These are phyloP conservation scores for Magallana angulata DNA, from an alignment of 1,140 invertebrate genomes.

Conservation along the genomic window DNA sequence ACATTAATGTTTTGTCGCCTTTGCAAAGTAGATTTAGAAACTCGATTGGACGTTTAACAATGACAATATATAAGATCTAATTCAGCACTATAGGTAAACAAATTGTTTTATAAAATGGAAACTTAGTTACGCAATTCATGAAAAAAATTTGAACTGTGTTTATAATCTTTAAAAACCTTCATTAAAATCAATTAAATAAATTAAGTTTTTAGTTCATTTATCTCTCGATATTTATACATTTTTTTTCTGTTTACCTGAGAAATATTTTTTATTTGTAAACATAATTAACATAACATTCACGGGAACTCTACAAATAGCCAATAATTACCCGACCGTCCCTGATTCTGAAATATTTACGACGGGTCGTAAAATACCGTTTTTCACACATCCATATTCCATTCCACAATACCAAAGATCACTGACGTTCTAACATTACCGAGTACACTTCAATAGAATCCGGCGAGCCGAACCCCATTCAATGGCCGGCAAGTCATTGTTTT, in stretches of 20 bases:
- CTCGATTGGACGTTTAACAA: too few species aligned
- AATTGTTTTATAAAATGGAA: too few species aligned
- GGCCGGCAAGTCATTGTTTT: background rate
- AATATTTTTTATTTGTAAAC: constrained; percentile 12
- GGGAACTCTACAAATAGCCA: background rate
- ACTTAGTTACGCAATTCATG: too few species aligned
- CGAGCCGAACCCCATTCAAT: background rate
- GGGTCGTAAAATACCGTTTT: constrained; percentile 20
- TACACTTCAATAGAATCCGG: background rate
- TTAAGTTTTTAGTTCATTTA: too few species aligned
- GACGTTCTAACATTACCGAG: background rate
- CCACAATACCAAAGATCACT: background rate
- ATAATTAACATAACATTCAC: background rate
- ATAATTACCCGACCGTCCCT: background rate
- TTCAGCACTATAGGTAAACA: too few species aligned
- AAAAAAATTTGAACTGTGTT: too few species aligned
- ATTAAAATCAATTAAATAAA: too few species aligned
- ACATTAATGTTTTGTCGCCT: too few species aligned
- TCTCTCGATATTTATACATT: too few species aligned
- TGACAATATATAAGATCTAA: too few species aligned
- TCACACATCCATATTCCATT: constrained; percentile 22
- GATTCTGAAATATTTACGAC: constrained; percentile 12
- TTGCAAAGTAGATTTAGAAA: too few species aligned
- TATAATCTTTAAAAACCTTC: too few species aligned
- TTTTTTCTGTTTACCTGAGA: background rate